Percentiles rank a stretch among this genome's conserved stretches.
These are phyloP conservation scores for Brachionus paranguensis DNA, from an alignment of 1,140 invertebrate species.

Conservation along the genomic window DNA sequence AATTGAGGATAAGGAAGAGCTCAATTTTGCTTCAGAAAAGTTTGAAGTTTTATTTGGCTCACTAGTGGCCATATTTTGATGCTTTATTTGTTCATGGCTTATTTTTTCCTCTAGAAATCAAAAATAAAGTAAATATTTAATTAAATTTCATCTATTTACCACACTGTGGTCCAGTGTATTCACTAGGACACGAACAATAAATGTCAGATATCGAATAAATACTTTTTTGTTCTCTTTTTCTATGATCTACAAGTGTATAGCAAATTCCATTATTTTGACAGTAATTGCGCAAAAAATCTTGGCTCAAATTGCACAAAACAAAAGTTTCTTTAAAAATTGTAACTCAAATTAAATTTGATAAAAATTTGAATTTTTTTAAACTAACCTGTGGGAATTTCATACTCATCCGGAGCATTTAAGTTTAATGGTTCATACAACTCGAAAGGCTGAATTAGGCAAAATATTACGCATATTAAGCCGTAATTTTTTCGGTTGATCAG, in stretches of 20 bases:
- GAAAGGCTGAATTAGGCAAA: not conserved
- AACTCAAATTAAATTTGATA: not conserved
- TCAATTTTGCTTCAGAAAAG: not conserved
- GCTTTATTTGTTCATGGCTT: not conserved
- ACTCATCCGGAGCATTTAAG: not conserved
- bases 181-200: conserved; percentile 30
- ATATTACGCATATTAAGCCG: not conserved
- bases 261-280: conserved; percentile 30
- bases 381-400: conserved; percentile 6
- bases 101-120: conserved; percentile 4
- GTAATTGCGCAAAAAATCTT: not conserved
- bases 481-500: not conserved
- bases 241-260: conserved; percentile 3
- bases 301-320: conserved; percentile 30
- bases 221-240: not conserved
- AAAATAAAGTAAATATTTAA: not conserved
- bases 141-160: not conserved
- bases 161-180: conserved; percentile 15
- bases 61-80: not conserved
- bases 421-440: not conserved
- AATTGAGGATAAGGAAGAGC: not conserved
- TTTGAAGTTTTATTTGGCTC: not conserved
- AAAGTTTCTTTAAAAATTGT: conserved; percentile 3
- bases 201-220: conserved; percentile 13
- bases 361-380: not conserved